Conservation (phyloP, 2,797 vertebrate genomes). For the Spheniscus humboldti region DNA sequence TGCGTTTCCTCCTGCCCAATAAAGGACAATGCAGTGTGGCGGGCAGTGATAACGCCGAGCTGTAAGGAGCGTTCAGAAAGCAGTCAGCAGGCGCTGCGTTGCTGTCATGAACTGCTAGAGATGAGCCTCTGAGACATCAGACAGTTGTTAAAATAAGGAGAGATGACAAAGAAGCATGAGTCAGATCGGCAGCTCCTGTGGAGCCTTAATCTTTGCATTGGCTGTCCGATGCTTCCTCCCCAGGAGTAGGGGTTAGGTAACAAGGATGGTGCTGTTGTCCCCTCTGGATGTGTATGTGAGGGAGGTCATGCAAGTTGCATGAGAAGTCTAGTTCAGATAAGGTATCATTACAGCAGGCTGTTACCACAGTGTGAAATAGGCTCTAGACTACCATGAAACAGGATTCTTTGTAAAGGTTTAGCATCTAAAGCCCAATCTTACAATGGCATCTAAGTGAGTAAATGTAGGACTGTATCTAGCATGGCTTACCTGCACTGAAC, state of each 20-base stretch:
- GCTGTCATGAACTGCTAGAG: background rate
- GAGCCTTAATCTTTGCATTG: background rate
- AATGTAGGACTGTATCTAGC: background rate
- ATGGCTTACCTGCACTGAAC: background rate
- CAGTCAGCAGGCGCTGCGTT: background rate
- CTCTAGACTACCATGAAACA: background rate
- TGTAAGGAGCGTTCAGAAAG: background rate
- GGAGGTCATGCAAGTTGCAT: background rate
- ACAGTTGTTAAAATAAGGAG: background rate
- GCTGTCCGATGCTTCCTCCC: background rate
- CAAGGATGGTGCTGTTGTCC: background rate
- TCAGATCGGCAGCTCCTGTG: background rate
- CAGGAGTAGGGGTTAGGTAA: background rate
- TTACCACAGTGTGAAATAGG: background rate
- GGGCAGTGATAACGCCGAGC: accelerated
- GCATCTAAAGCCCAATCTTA: background rate
- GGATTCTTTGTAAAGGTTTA: background rate
- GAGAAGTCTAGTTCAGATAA: background rate
- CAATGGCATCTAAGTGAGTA: background rate
- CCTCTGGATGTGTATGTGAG: background rate
- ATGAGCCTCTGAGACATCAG: background rate
- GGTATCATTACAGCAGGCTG: background rate
- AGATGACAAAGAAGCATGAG: background rate
- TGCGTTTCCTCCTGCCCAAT: background rate
- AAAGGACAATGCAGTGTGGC: background rate